Evolutionary conservation across 2,888 invertebrate species (phyloP).

Genomic region (Rhingia campestris): DNA sequence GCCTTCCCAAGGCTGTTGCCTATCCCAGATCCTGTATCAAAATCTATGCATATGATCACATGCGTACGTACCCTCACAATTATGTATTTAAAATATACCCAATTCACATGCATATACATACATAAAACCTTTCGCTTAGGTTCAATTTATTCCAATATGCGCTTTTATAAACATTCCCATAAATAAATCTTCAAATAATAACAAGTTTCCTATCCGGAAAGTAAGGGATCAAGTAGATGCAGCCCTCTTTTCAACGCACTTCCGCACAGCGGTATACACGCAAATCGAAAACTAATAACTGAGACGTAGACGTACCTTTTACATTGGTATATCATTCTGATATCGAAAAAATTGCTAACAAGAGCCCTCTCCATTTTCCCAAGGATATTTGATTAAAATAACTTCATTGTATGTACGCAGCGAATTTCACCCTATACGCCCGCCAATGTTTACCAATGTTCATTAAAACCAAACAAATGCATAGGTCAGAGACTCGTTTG

Average conservation of each 20-base stretch:
- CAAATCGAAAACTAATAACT: conserved; percentile 45
- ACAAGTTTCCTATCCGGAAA: not conserved
- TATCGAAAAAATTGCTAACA: not conserved
- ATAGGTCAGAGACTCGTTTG: conserved; percentile 38
- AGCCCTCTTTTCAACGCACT: not conserved
- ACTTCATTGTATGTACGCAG: not conserved
- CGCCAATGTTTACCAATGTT: conserved; percentile 38
- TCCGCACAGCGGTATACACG: conserved; percentile 30
- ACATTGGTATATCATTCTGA: conserved; percentile 4
- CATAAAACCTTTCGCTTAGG: too few species aligned
- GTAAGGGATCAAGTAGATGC: not conserved
- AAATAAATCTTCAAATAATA: conserved; percentile 16
- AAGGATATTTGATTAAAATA: conserved; percentile 16
- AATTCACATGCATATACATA: too few species aligned
- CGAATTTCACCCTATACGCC: not conserved
- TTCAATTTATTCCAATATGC: not conserved
- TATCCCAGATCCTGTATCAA: too few species aligned
- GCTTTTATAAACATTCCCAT: conserved; percentile 9
- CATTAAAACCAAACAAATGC: conserved; percentile 60
- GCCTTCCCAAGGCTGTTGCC: too few species aligned
- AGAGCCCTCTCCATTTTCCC: not conserved
- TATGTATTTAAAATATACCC: too few species aligned
- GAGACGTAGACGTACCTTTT: conserved; percentile 14
- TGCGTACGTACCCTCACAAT: too few species aligned
- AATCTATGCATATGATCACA: too few species aligned